These are phyloP conservation scores for Hydrozoanthus tunicans DNA, from an alignment of 64 coral and sea anemone genomes.

Conservation along the genomic window DNA sequence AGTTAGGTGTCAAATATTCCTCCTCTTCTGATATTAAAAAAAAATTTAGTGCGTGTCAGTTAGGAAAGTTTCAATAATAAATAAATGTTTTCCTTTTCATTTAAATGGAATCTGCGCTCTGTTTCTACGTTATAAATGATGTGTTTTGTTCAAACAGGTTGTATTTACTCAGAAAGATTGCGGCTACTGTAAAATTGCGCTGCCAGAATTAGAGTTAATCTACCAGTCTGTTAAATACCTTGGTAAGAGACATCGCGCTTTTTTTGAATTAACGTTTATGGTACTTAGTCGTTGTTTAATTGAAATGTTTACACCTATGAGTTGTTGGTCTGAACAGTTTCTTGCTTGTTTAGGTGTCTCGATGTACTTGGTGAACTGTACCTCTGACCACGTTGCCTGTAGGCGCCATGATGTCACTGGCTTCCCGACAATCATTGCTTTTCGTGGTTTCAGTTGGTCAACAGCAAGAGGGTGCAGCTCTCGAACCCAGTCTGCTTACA, in stretches of 20 bases:
- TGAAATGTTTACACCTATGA: background rate
- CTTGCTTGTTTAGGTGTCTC: slow-evolving; percentile 56
- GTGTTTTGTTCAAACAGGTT: slow-evolving; percentile 55
- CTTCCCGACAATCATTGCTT: slow-evolving; percentile 88
- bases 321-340: background rate
- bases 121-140: too few relatives aligned
- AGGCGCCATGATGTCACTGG: slow-evolving; percentile 78
- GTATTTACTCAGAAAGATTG: slow-evolving; percentile 79
- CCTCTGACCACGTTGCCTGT: slow-evolving; percentile 69
- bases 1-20: too few relatives aligned
- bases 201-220: slow-evolving; percentile 70
- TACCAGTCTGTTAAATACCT: slow-evolving; percentile 65
- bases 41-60: too few relatives aligned
- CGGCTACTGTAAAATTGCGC: slow-evolving; percentile 73
- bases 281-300: background rate
- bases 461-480: slow-evolving; percentile 58
- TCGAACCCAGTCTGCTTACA: slow-evolving; percentile 66
- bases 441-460: slow-evolving; percentile 93
- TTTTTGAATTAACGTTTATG: background rate
- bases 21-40: too few relatives aligned
- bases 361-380: slow-evolving; percentile 91
- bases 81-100: too few relatives aligned
- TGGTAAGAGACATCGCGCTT: slow-evolving; percentile 40
- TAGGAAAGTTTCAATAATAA: too few relatives aligned
- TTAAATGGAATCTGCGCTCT: too few relatives aligned